Evolutionary conservation across 2,113 vertebrate species (phyloP), one percentile per base, ranked within the genome.

Genomic region (Oryzias curvinotus): DNA sequence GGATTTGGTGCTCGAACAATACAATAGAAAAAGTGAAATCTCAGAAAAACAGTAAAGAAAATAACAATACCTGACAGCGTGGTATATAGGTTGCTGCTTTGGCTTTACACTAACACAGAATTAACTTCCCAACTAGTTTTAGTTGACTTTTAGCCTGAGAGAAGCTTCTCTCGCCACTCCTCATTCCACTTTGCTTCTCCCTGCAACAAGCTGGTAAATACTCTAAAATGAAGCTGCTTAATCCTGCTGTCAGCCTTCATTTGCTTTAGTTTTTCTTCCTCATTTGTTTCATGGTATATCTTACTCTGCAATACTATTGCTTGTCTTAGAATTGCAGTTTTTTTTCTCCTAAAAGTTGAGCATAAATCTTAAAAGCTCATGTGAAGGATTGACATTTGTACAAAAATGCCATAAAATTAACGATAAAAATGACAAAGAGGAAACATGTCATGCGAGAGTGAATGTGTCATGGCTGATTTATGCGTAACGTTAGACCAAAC

Each of bases 171-270:
- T 26, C 4, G 80, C 77, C 83, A 86, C 79, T 79, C 77, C 73
- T 86, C 79, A 78, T 83, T 86, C 75, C 84, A 77, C 26, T 71
- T 71, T 53, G 54, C 36, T 45, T 53, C 52, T 80, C 57, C 43
- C 44, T 25, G n/a, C 14, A 67, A 62, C 6, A 25, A 59, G 46
- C 57, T 50, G 57, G 28, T 50, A 57, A 64, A 62, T 49, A 60
- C 12, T 52, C 26, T 8, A 4, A 71, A 49, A 63, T 73, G 51
- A 6, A 12, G 45, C n/a, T 19, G 16, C 56, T 67, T 57, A 58
- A 63, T 70, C 61, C 71, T 48, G 63, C 28, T 55, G 61, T 26
- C 0, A 59, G 47, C 5, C 49, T 60, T 64, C 19, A 57, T 54
- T 57, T 55, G 49, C 36, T 51, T 26, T 16, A 48, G 52, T 26